These are phyloP conservation scores for Drosophila cardini DNA, from an alignment of 1,140 invertebrate species.

Conservation along the genomic window DNA sequence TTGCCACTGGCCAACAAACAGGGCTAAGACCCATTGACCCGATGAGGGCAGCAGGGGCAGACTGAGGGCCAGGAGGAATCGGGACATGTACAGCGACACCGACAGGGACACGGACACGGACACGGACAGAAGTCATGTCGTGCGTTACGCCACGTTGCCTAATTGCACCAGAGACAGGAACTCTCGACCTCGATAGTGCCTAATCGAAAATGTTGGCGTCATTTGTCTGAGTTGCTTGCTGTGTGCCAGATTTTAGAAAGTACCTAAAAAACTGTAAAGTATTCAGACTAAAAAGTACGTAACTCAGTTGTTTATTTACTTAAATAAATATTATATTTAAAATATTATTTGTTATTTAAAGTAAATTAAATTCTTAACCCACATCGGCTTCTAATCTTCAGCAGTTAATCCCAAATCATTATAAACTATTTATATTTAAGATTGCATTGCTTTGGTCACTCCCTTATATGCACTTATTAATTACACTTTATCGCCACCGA, in stretches of 20 bases:
- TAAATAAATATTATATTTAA: too few relatives aligned
- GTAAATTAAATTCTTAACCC: too few relatives aligned
- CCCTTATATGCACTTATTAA: not conserved
- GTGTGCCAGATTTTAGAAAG: conserved; percentile 46
- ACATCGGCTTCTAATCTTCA: too few relatives aligned
- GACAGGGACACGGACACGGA: conserved; percentile 1
- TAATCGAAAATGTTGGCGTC: conserved; percentile 52
- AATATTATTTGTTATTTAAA: too few relatives aligned
- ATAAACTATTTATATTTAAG: not conserved
- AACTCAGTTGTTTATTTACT: too few relatives aligned
- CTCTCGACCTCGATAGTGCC: conserved; percentile 34
- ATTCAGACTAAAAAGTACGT: too few relatives aligned
- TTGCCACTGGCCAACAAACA: conserved; percentile 37
- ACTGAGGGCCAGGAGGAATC: conserved; percentile 1
- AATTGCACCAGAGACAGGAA: conserved; percentile 66
- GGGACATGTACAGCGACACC: conserved; percentile 1
- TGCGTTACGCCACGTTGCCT: conserved; percentile 58
- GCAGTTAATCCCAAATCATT: not conserved
- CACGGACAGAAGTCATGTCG: conserved; percentile 70
- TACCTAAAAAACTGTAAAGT: not conserved
- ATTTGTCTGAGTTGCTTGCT: conserved; percentile 68
- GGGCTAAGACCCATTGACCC: conserved; percentile 46
- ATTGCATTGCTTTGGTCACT: not conserved
- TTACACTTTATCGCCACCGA: not conserved
- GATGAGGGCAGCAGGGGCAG: conserved; percentile 3